Conservation (phyloP, 2,113 vertebrate genomes). For the Apistogramma diplotaenia region DNA sequence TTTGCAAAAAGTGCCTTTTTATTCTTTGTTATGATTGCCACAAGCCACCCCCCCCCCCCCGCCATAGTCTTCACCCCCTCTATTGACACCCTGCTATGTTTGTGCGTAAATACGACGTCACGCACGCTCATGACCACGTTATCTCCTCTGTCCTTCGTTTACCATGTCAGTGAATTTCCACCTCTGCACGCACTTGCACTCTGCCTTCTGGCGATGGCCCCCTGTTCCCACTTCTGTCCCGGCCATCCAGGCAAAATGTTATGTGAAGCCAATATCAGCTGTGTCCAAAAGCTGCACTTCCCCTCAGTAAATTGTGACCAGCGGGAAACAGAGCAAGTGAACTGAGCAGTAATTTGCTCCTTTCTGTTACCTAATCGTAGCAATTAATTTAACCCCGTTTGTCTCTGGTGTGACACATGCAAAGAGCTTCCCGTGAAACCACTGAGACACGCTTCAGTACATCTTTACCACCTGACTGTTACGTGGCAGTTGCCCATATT, state of each 20-base stretch:
- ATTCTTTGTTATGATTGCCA: not conserved
- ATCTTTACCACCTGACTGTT: constrained; percentile 25
- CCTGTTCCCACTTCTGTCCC: constrained; percentile 34
- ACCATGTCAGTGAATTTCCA: constrained; percentile 65
- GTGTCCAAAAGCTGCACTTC: constrained; percentile 50
- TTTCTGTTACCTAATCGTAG: constrained; percentile 27
- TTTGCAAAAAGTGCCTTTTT: not conserved
- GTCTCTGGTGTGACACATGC: constrained; percentile 12
- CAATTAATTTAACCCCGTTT: constrained; percentile 46
- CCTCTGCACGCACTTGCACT: constrained; percentile 9
- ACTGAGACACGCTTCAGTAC: not conserved
- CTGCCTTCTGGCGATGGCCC: constrained; percentile 37
- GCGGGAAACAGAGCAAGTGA: constrained; percentile 31
- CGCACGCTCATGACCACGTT: constrained; percentile 9
- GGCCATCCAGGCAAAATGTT: constrained; percentile 31
- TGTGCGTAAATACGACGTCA: constrained; percentile 51
- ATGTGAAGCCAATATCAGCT: constrained; percentile 42
- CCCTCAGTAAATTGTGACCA: constrained; percentile 24
- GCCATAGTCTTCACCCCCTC: not conserved
- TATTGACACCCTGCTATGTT: constrained; percentile 30
- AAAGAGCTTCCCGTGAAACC: constrained; percentile 4
- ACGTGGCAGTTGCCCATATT: constrained; percentile 46
- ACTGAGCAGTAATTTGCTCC: constrained; percentile 19
- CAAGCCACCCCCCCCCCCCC: not conserved
- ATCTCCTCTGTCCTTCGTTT: constrained; percentile 54